Evolutionary conservation across 2,113 vertebrate species (phyloP), one percentile per base, ranked within the genome.

Genomic region (Anolis sagrei): DNA sequence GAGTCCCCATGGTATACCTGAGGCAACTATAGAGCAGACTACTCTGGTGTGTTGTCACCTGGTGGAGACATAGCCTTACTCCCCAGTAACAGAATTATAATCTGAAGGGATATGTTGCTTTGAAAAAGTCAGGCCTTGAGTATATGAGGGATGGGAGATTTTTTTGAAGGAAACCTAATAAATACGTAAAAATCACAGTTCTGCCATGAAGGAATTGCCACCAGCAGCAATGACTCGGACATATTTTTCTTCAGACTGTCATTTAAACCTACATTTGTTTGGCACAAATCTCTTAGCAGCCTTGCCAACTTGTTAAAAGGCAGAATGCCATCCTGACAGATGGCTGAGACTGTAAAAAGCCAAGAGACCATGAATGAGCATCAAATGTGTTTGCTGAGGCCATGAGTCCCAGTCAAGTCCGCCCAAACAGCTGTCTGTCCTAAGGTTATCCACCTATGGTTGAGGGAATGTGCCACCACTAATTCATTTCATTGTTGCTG

Each of bases 251-350:
- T 69, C 74, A 5, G 27, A 68, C 27, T 27, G 80, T 85, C 62
- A 82, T 70, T 49, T 13, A 0, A 88, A 16, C 0, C 2, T 25
- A 36, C 89, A 80, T 72, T 91, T 84, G 62, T n/a, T 90, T 91
- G 70, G 88, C 91, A 91, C 85, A 74, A 3, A 13, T 74, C 83
- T 90, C 36, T 86, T 34, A 74, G 82, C 81, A 92, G 79, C 32
- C 64, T 81, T 75, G 84, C 58, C 78, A 89, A 74, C 61, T 93
- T 77, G 2, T 87, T 87, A 92, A 78, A 4, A 93, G 90, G 81
- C 86, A 95, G 64, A 62, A 32, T 91, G 90, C 85, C 89, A 89
- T 93, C 88, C 81, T 90, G 93, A 93, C 93, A 96, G 95, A 92
- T 92, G 89, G 86, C 4, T 89, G 69, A 87, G 48, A 77, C 7